These are phyloP conservation scores for Oeneis ivallda DNA, from an alignment of 2,888 invertebrate species.

Conservation along the genomic window DNA sequence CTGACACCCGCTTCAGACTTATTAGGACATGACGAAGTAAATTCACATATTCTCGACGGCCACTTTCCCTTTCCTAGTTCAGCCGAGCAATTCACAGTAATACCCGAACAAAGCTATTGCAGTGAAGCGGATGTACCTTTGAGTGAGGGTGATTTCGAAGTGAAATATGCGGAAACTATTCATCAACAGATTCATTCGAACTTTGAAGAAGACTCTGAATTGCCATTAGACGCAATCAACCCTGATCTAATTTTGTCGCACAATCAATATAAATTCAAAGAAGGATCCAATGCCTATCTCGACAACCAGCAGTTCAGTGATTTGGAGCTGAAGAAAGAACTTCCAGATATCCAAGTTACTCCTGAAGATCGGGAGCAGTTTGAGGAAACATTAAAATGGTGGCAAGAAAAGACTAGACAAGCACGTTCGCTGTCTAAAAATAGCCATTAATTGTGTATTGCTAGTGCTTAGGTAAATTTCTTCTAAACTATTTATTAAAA, in stretches of 20 bases:
- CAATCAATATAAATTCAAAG: constrained; percentile 63
- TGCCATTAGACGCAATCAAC: constrained; percentile 60
- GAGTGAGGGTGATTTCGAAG: constrained; percentile 67
- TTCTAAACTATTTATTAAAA: constrained; percentile 52
- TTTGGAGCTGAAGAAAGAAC: constrained; percentile 71
- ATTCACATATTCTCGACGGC: constrained; percentile 72
- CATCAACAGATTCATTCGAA: constrained; percentile 59
- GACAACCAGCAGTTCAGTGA: constrained; percentile 73
- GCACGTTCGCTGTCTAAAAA: constrained; percentile 54
- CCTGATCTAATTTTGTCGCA: constrained; percentile 61
- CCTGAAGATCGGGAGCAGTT: constrained; percentile 75
- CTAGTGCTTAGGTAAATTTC: constrained; percentile 36
- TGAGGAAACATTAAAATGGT: constrained; percentile 78
- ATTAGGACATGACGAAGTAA: constrained; percentile 75
- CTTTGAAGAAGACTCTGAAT: constrained; percentile 51
- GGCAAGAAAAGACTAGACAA: constrained; percentile 76
- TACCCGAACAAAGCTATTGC: constrained; percentile 70
- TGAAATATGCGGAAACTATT: constrained; percentile 74
- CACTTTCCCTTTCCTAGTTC: constrained; percentile 77
- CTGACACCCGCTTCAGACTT: constrained; percentile 77
- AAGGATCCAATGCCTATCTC: constrained; percentile 64
- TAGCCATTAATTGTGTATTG: constrained; percentile 39
- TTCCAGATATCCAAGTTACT: constrained; percentile 74
- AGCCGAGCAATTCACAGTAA: constrained; percentile 78
- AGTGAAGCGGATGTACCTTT: constrained; percentile 70